phyloP scores from a whole-genome alignment of 1,140 invertebrate species.

The Parasteatoda tepidariorum region DNA sequence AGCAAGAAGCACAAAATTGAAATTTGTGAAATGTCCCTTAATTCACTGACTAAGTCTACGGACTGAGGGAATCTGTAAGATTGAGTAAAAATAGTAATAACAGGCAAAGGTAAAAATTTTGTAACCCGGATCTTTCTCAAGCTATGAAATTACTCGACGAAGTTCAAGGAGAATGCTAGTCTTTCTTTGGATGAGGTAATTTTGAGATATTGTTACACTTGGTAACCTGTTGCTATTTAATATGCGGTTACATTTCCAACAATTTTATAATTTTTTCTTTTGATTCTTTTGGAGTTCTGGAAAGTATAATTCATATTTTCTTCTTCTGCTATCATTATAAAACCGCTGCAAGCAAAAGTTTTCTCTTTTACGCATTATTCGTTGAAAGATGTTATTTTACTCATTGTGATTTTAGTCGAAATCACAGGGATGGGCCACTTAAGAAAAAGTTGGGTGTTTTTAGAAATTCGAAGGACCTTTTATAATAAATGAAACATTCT shows the following conservation, averaged over 20 bases:
- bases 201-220: constrained; percentile 59
- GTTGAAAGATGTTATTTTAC: too few relatives aligned
- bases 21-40: constrained; percentile 31
- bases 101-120: constrained; percentile 54
- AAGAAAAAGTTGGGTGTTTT: too few relatives aligned
- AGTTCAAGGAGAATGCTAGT: constrained; percentile 56
- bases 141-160: constrained; percentile 58
- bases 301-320: background rate
- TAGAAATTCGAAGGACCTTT: too few relatives aligned
- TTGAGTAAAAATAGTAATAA: constrained; percentile 61
- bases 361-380: too few relatives aligned
- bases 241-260: constrained; percentile 51
- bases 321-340: background rate
- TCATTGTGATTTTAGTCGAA: too few relatives aligned
- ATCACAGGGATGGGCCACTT: too few relatives aligned
- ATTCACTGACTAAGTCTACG: background rate
- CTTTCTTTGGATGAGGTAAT: constrained; percentile 56
- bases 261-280: constrained; percentile 14
- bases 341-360: background rate
- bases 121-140: constrained; percentile 55
- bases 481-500: too few relatives aligned
- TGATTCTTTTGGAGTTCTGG: background rate
- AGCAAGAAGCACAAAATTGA: too few relatives aligned
- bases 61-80: constrained; percentile 51
- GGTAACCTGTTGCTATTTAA: constrained; percentile 55